phyloP scores from a whole-genome alignment of 2,797 vertebrate species.

The Brotogeris chrysoptera region DNA sequence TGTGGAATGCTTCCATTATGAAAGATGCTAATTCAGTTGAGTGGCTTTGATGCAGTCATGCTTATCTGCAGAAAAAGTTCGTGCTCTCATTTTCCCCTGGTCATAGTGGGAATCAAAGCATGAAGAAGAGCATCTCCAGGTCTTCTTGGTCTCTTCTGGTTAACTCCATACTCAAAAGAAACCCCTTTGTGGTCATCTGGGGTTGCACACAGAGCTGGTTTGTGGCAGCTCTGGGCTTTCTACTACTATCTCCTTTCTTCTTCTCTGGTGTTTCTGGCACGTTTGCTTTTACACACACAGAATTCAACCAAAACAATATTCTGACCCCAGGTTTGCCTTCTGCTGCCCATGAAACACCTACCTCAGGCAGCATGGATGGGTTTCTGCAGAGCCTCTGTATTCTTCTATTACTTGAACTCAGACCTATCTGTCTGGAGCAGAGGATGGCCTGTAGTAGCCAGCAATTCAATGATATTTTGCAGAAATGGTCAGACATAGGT shows the following conservation, averaged over 20 bases:
- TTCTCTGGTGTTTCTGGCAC: neutral
- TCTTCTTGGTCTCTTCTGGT: neutral
- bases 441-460: neutral
- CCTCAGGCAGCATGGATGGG: neutral
- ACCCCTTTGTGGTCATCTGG: neutral
- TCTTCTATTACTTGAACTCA: neutral
- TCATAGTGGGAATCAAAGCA: neutral
- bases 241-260: neutral
- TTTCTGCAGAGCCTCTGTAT: neutral
- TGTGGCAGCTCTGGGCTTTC: neutral
- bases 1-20: neutral
- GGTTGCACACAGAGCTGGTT: neutral
- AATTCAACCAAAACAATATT: neutral
- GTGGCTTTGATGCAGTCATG: neutral
- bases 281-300: neutral
- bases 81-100: neutral
- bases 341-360: neutral
- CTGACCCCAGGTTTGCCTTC: neutral
- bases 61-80: neutral
- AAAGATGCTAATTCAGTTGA: neutral
- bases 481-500: neutral
- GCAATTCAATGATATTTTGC: neutral
- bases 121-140: neutral
- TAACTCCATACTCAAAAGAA: neutral
- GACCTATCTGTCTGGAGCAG: neutral